Conservation (phyloP, 2,797 vertebrate genomes). For the Macropodus opercularis region DNA sequence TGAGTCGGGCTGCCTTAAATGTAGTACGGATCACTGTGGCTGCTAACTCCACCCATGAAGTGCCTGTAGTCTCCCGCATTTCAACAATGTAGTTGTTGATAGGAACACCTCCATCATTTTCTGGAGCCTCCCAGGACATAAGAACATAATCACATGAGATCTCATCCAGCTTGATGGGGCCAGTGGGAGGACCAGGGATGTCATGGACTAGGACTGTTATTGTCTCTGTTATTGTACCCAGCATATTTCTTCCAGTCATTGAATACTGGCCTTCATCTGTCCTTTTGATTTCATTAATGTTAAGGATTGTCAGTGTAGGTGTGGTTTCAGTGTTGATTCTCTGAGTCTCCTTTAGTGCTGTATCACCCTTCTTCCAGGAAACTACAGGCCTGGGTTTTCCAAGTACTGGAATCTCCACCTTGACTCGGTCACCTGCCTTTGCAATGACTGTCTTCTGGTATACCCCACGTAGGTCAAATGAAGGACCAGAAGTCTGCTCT, state of each 20-base stretch:
- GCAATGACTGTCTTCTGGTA: slow-evolving; percentile 94
- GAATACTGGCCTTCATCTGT: slow-evolving; percentile 92
- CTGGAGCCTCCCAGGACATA: slow-evolving; percentile 95
- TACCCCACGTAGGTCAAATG: slow-evolving; percentile 92
- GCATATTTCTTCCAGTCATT: slow-evolving; percentile 92
- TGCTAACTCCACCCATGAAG: slow-evolving; percentile 93
- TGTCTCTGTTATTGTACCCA: slow-evolving; percentile 91
- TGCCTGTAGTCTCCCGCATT: slow-evolving; percentile 96
- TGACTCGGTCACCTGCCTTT: slow-evolving; percentile 95
- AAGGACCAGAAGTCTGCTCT: slow-evolving; percentile 92
- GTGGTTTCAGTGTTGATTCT: slow-evolving; percentile 95
- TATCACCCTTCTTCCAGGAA: slow-evolving; percentile 94
- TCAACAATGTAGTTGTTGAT: slow-evolving; percentile 98
- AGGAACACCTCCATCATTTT: slow-evolving; percentile 96
- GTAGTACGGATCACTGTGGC: slow-evolving; percentile 97
- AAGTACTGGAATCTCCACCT: slow-evolving; percentile 96
- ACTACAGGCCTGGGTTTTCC: slow-evolving; percentile 94
- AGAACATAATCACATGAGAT: slow-evolving; percentile 94
- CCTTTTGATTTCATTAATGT: slow-evolving; percentile 90
- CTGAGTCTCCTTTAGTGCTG: slow-evolving; percentile 91
- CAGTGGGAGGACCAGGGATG: slow-evolving; percentile 94
- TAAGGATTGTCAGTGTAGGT: slow-evolving; percentile 92
- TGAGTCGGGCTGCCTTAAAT: slow-evolving; percentile 93
- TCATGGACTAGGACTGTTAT: slow-evolving; percentile 95
- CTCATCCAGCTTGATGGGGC: slow-evolving; percentile 96